Base-by-base conservation (phyloP, 2,113 vertebrate species). In the Mystacornis crossleyi region DNA sequence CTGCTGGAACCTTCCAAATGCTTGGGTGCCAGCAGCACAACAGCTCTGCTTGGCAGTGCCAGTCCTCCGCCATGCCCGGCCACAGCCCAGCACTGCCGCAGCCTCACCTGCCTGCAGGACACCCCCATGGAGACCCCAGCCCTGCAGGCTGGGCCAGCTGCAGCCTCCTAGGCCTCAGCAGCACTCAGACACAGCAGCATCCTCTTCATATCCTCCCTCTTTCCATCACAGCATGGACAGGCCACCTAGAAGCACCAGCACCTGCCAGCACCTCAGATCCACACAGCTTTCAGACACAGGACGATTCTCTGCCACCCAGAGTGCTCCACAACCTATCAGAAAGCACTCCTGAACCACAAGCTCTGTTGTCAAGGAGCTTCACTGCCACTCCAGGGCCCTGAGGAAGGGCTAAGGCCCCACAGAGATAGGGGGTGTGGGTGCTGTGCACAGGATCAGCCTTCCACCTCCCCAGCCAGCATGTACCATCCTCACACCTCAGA, bases 1-100 rank as follows among this genome's bases (percentile, higher is more conserved):
- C 81, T 95, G 92, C 93, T 95, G 43, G 89, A 97, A 97, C 95
- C 90, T 97, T 97, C 95, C 70, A 88, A 97, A 93, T 1, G 19
- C 81, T 90, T 80, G 65, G 87, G 72, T 34, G 36, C 89, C 79
- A 89, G 81, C 17, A 1, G 81, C 47, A 87, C 87, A 91, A 67
- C 82, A 70, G 78, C 78, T 85, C 50, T 25, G 64, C 82, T 78
- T 92, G 93, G 96, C 75, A 92, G 62, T 3, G 5, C 62, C 38
- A 24, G 34, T 33, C 57, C 53, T 57, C 40, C 58, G 54, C 57
- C 19, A 6, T n/a, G 58, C 28, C 69, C 33, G 21, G 33, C 78
- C 42, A 54, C 54, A 95, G 71, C 47, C 34, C 29, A 81, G 61
- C 15, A 1, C 54, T 91, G 74, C 87, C 1, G 6, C 74, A 75